Conservation (phyloP, 2,113 vertebrate genomes). For the Mystacornis crossleyi region DNA sequence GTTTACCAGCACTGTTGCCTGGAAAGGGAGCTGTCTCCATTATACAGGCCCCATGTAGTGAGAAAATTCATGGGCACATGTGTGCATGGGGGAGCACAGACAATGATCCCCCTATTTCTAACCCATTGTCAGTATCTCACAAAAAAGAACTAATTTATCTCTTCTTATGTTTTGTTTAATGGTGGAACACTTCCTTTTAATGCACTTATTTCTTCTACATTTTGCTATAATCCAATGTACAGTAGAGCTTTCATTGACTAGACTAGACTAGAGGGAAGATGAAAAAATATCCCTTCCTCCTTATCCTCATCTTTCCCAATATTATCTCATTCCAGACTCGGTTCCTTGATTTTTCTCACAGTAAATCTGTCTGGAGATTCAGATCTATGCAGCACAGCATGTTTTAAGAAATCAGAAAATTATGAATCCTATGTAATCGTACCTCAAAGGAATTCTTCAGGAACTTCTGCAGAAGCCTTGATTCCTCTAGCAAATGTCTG, state of each 20-base stretch:
- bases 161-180: neutral
- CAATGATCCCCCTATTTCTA: neutral
- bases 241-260: neutral
- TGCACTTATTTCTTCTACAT: neutral
- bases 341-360: neutral
- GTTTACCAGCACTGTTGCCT: neutral
- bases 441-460: conserved; percentile 86
- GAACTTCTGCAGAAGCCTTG: conserved; percentile 82
- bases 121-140: neutral
- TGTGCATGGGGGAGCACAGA: neutral
- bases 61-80: neutral
- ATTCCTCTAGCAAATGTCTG: conserved; percentile 75
- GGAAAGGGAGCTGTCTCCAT: neutral
- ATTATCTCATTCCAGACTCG: neutral
- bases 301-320: neutral
- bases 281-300: neutral
- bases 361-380: neutral
- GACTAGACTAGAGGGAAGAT: neutral
- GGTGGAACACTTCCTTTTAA: neutral
- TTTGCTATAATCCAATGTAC: neutral
- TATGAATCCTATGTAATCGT: neutral
- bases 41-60: neutral
- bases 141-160: neutral
- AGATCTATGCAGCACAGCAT: neutral
- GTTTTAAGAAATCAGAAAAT: neutral